Percentiles rank a stretch among this genome's conserved stretches.
Conservation (phyloP, 2,113 vertebrate genomes). For the Cinclus mexicanus region DNA sequence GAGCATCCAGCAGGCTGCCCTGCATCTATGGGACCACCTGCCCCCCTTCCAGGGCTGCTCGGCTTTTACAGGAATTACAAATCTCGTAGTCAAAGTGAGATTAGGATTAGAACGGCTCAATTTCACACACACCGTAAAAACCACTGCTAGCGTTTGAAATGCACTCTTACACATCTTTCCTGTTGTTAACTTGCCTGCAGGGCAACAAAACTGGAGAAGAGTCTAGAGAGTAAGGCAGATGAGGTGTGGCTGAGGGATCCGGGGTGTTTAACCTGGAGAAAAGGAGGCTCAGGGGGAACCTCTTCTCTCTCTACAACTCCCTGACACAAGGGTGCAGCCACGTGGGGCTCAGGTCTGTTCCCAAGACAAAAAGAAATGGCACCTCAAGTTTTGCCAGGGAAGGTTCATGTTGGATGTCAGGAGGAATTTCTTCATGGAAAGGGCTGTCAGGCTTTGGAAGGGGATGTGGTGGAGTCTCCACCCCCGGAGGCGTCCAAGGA, state of each 20-base stretch:
- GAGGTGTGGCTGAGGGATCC: neutral
- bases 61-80: neutral
- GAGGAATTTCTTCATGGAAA: neutral
- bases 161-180: neutral
- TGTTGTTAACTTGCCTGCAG: neutral
- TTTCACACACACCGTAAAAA: neutral
- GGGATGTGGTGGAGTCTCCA: neutral
- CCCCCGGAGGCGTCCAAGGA: neutral
- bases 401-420: neutral
- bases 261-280: neutral
- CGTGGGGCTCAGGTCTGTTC: neutral
- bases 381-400: neutral
- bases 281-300: neutral
- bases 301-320: neutral
- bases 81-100: neutral
- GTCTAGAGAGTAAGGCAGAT: neutral
- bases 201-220: neutral
- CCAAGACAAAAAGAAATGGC: neutral
- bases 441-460: neutral
- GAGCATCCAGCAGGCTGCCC: neutral
- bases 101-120: neutral
- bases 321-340: neutral
- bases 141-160: neutral
- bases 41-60: neutral
- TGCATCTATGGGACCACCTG: too few relatives aligned